Percentiles rank a stretch among this genome's conserved stretches.
These are phyloP conservation scores for Amphibalanus amphitrite DNA, from an alignment of 1,140 invertebrate species.

Conservation along the genomic window DNA sequence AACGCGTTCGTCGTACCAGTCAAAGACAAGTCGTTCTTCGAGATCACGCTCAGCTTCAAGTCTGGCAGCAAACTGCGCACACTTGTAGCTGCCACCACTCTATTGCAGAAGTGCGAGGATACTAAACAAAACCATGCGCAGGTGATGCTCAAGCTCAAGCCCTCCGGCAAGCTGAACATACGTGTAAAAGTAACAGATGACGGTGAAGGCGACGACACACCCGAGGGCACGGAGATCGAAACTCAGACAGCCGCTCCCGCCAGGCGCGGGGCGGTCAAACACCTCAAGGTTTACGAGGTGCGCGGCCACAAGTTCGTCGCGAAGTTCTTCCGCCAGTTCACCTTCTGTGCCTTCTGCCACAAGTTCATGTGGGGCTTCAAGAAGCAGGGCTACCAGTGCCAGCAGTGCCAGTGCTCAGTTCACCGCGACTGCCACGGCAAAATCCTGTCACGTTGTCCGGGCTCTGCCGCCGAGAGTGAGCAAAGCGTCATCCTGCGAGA, in stretches of 20 bases:
- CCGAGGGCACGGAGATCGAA: neutral
- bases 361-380: conserved; percentile 52
- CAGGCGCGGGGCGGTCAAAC: conserved; percentile 73
- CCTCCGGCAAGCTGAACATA: neutral
- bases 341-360: conserved; percentile 22
- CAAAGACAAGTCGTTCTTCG: neutral
- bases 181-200: neutral
- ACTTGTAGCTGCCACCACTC: neutral
- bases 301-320: conserved; percentile 52
- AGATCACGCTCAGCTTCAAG: neutral
- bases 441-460: conserved; percentile 84
- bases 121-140: neutral
- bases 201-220: neutral
- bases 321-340: conserved; percentile 22
- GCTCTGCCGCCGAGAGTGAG: conserved; percentile 75
- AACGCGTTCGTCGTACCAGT: conserved; percentile 1
- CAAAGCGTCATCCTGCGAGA: conserved; percentile 81
- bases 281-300: conserved; percentile 83
- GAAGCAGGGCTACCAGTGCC: conserved; percentile 96
- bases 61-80: neutral
- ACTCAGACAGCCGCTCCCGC: neutral
- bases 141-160: neutral
- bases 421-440: conserved; percentile 95
- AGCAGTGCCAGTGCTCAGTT: conserved; percentile 90
- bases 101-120: neutral